phyloP scores from a whole-genome alignment of 2,113 vertebrate species.

The Paedocypris sp. region DNA sequence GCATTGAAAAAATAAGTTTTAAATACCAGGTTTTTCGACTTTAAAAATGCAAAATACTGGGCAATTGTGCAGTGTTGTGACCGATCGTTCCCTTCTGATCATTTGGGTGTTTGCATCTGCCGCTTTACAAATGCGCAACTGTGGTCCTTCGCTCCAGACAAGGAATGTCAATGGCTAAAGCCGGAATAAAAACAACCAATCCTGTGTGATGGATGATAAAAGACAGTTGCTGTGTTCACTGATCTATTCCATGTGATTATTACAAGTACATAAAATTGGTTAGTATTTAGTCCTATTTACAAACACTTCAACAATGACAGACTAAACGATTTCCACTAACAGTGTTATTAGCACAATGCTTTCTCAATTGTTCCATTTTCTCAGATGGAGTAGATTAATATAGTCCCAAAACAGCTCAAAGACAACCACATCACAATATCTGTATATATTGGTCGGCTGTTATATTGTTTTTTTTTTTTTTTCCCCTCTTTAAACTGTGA shows the following conservation, averaged over 20 bases:
- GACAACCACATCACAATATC: slow-evolving; percentile 87
- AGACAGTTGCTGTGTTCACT: slow-evolving; percentile 64
- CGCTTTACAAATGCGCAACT: neutral
- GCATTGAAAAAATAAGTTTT: slow-evolving; percentile 47
- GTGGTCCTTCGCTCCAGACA: slow-evolving; percentile 21
- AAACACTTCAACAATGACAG: slow-evolving; percentile 87
- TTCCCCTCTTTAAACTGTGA: slow-evolving; percentile 1
- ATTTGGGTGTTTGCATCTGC: neutral
- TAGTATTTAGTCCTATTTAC: slow-evolving; percentile 97
- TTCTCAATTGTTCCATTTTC: slow-evolving; percentile 70
- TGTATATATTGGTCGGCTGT: slow-evolving; percentile 79
- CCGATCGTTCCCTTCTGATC: slow-evolving; percentile 32
- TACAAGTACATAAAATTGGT: slow-evolving; percentile 90
- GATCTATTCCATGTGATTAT: slow-evolving; percentile 73
- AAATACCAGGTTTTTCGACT: slow-evolving; percentile 35
- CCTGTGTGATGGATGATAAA: slow-evolving; percentile 41
- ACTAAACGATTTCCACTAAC: slow-evolving; percentile 90
- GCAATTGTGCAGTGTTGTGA: slow-evolving; percentile 38
- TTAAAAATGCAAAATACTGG: slow-evolving; percentile 42
- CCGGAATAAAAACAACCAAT: neutral
- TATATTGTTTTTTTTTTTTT: slow-evolving; percentile 35
- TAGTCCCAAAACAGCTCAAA: slow-evolving; percentile 82
- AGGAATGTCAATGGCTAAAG: slow-evolving; percentile 43
- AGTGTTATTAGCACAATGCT: slow-evolving; percentile 84
- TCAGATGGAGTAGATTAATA: slow-evolving; percentile 88